Base-by-base conservation (phyloP, 2,888 invertebrate species). In the Mellilla xanthometata region DNA sequence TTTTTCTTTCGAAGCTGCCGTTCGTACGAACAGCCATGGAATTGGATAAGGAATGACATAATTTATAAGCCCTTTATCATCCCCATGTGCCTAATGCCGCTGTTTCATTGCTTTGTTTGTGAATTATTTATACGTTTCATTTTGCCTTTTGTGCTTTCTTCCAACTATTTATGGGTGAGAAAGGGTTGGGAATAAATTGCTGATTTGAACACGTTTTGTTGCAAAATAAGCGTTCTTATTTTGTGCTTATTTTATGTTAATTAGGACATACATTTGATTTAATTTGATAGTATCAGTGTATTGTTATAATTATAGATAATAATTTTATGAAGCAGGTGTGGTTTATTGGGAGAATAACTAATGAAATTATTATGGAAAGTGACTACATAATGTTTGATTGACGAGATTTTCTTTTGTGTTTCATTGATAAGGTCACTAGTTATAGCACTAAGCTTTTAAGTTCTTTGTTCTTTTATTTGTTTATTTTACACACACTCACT, bases 11-110 rank as follows among this genome's bases (percentile, higher is more conserved):
- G 43, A 57, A 39, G 32, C 33, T 40, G 15, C 13, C 46, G 50
- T 46, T 44, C 45, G 23, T 35, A 49, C 41, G 50, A 56, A 50
- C 39, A 44, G 40, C 49, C 46, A 54, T 52, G 49, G 61, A 58
- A 59, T 58, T 53, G 57, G 49, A 52, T 55, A 54, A 59, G 55
- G 54, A 43, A 50, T 57, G 56, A 53, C 58, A 54, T 65, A 60
- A 67, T 68, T 69, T 69, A 68, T 63, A 61, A 60, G 46, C 51
- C 52, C 58, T 68, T 71, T 70, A 61, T 70, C 64, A 66, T 68
- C 59, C 65, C 66, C 58, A 60, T 62, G 56, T 59, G 49, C 47
- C 45, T 53, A 60, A 60, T 61, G 45, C 54, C 40, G 54, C 58
- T 56, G 54, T 49, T 57, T 39, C 56, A 42, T 54, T 54, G 43